Conservation (phyloP, 2,888 invertebrate genomes). For the Oscheius onirici region DNA sequence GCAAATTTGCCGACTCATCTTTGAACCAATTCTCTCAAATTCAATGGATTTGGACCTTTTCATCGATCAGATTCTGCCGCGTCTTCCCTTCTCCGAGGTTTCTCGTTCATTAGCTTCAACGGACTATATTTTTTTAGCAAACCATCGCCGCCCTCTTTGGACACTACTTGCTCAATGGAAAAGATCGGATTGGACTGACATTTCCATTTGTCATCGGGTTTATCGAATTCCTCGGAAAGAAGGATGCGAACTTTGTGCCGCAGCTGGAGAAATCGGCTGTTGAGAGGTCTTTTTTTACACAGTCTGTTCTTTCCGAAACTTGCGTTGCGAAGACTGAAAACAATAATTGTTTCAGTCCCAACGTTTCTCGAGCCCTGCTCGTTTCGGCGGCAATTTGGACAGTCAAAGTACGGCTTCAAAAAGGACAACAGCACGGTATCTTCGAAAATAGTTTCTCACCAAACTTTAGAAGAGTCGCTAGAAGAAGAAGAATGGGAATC, state of each 20-base stretch:
- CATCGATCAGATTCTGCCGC: conserved; percentile 6
- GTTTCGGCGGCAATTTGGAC: conserved; percentile 17
- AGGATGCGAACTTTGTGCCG: background rate
- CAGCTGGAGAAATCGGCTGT: conserved; percentile 11
- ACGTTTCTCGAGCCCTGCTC: conserved; percentile 10
- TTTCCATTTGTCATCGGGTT: background rate
- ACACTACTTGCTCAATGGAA: conserved; percentile 1
- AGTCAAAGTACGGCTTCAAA: background rate
- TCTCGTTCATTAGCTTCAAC: background rate
- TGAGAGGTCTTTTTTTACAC: background rate
- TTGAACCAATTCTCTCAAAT: conserved; percentile 22
- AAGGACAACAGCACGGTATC: background rate
- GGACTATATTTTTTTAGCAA: background rate
- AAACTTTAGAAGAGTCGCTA: background rate
- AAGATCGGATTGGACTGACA: background rate
- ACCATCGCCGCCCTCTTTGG: conserved; percentile 14
- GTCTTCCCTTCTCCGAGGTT: conserved; percentile 21
- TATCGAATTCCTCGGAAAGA: conserved; percentile 4
- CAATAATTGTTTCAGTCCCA: conserved; percentile 10
- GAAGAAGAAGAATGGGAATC: conserved; percentile 27
- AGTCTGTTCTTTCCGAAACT: too few species aligned
- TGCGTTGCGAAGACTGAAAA: too few species aligned
- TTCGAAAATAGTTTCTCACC: background rate
- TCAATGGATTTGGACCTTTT: conserved; percentile 12
- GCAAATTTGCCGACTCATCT: conserved; percentile 20